Evolutionary conservation across 2,113 vertebrate species (phyloP).

Genomic region (Atherinomorus stipes): DNA sequence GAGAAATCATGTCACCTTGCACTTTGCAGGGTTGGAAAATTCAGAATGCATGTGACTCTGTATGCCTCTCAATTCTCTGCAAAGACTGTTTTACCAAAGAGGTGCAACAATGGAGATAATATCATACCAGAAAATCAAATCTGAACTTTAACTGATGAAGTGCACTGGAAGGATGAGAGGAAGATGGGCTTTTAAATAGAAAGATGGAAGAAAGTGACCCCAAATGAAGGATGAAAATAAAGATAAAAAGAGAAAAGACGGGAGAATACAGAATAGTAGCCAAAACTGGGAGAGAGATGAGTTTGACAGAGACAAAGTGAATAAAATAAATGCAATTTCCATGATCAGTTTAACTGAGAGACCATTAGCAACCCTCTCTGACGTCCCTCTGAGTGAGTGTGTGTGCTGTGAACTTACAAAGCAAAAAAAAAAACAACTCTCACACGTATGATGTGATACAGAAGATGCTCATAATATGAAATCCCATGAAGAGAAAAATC

Average conservation of each 20-base stretch:
- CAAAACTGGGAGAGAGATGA: conserved; percentile 34
- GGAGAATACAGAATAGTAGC: conserved; percentile 16
- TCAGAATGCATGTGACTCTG: too few species aligned
- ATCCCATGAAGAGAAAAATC: conserved; percentile 30
- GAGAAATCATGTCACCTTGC: too few species aligned
- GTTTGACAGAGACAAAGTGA: conserved; percentile 42
- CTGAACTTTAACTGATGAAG: background rate
- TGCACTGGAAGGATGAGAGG: background rate
- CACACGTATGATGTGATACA: conserved; percentile 50
- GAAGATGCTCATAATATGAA: conserved; percentile 43
- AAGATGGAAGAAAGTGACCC: background rate
- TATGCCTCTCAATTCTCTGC: too few species aligned
- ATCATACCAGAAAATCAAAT: background rate
- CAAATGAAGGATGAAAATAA: conserved; percentile 3
- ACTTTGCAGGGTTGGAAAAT: too few species aligned
- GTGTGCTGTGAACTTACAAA: conserved; percentile 20
- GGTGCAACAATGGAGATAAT: background rate
- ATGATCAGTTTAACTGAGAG: conserved; percentile 66
- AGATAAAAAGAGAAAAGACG: background rate
- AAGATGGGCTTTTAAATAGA: background rate
- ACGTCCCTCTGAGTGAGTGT: background rate
- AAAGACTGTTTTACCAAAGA: too few species aligned
- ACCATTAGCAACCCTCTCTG: conserved; percentile 47
- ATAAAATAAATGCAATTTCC: conserved; percentile 66
- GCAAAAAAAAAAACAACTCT: conserved; percentile 25